phyloP scores from a whole-genome alignment of 2,113 vertebrate species.

The Anolis sagrei region DNA sequence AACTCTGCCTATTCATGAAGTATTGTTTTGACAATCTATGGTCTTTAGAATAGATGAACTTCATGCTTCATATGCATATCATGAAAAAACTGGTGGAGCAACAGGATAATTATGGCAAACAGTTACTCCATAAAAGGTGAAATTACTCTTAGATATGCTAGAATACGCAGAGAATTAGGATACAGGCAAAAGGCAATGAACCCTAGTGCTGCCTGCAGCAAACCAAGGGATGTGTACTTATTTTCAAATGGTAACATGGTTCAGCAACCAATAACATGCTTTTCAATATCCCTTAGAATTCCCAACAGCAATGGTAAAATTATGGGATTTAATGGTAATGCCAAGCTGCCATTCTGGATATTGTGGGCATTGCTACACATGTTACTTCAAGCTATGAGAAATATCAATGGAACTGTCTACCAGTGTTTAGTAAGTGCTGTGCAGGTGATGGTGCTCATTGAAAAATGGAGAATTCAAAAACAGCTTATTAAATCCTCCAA shows the following conservation, averaged over 20 bases:
- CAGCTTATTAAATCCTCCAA: background rate
- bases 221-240: background rate
- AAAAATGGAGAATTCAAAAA: background rate
- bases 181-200: background rate
- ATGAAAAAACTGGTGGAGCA: background rate
- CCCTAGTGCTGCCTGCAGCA: background rate
- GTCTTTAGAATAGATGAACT: background rate
- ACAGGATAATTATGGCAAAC: background rate
- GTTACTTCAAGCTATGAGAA: background rate
- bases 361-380: background rate
- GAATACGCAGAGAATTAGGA: background rate
- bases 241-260: background rate
- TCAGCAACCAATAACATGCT: background rate
- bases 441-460: background rate
- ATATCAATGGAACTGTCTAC: background rate
- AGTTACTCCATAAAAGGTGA: background rate
- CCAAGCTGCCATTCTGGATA: slow-evolving; percentile 2
- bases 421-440: background rate
- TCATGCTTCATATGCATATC: background rate
- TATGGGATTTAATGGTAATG: slow-evolving; percentile 8
- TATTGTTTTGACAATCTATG: background rate
- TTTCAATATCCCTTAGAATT: slow-evolving; percentile 13
- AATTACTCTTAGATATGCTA: background rate
- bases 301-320: slow-evolving; percentile 36
- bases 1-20: background rate